phyloP scores from a whole-genome alignment of 2,888 invertebrate genomes.

The Drosophila glabriapex region DNA sequence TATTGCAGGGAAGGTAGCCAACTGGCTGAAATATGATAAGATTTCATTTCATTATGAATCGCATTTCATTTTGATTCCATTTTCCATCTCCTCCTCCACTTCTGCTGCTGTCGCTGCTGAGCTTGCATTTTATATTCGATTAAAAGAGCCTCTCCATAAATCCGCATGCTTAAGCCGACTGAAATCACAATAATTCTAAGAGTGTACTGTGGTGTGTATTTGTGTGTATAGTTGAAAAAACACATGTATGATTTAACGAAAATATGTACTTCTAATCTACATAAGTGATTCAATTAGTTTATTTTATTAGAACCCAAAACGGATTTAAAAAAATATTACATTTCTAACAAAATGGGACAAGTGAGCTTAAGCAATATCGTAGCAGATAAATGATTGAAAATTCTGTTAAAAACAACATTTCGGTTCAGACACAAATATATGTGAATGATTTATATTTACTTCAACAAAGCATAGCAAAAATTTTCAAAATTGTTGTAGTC shows the following conservation, averaged over 20 bases:
- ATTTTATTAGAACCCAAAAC: neutral
- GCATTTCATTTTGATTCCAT: conserved; percentile 10
- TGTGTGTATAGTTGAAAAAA: too few species aligned
- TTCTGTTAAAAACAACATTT: neutral
- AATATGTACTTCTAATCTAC: neutral
- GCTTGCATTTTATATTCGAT: conserved; percentile 21
- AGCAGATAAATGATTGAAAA: neutral
- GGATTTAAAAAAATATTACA: neutral
- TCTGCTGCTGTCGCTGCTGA: neutral
- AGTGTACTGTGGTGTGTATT: neutral
- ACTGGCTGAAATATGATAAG: conserved; percentile 54
- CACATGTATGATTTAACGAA: neutral
- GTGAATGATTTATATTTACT: neutral
- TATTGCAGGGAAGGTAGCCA: conserved; percentile 52
- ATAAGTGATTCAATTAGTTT: neutral
- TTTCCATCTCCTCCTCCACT: neutral
- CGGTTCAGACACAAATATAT: neutral
- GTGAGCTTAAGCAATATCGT: neutral
- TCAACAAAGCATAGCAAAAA: neutral
- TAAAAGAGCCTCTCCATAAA: conserved; percentile 7
- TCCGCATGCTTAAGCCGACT: neutral
- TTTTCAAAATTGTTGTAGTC: neutral
- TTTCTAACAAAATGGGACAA: neutral
- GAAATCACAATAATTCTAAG: neutral
- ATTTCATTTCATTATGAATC: conserved; percentile 46